Base-by-base conservation (phyloP, 2,113 vertebrate genomes). In the Rhynchomys soricoides region DNA sequence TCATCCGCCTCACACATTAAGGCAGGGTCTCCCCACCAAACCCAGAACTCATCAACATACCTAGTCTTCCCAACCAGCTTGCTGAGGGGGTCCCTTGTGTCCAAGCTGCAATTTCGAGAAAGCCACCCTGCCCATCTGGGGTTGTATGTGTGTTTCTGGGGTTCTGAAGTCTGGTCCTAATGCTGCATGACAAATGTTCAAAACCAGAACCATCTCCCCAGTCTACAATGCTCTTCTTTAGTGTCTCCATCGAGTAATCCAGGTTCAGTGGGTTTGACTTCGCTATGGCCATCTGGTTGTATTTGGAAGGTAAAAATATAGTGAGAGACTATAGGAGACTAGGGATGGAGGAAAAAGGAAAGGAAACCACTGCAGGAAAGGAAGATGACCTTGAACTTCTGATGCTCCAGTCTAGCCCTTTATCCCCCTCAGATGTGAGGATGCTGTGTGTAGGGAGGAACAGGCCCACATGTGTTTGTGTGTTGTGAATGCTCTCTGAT, bases 201-300 rank as follows among this genome's bases (percentile, higher is more conserved):
- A 40, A 26, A 40, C 43, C 24, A 45, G n/a, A 62, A 26, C 24
- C 57, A 83, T 2, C 12, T 43, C 24, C n/a, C 57, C 13, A 83
- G n/a, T 43, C 57, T 62, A 31, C 57, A 83, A 19, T 62, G 52
- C 24, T 45, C 26, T 34, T 90, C 68, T 94, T 93, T 85, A 74
- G 75, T 43, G 78, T 88, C 15, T 55, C 2, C 9, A n/a, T 75
- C 21, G 21, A 9, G 9, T 37, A 86, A 74, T 55, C 40, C 43
- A 74, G 43, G 37, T 88, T 97, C 81, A 70, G 13, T 59, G 71
- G 77, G 21, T 71, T 89, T 83, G 75, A 75, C 75, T 91, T 82
- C 29, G 31, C n/a, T 48, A 66, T 88, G 29, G 57, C 92, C 48
- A 71, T 68, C n/a, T 81, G 66, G 40, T 94, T 52, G 45, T 22